A percentile compares a stretch with the other conserved stretches of the same genome.
These are phyloP conservation scores for Bagarius yarrelli DNA, from an alignment of 2,113 vertebrate species.

Conservation along the genomic window DNA sequence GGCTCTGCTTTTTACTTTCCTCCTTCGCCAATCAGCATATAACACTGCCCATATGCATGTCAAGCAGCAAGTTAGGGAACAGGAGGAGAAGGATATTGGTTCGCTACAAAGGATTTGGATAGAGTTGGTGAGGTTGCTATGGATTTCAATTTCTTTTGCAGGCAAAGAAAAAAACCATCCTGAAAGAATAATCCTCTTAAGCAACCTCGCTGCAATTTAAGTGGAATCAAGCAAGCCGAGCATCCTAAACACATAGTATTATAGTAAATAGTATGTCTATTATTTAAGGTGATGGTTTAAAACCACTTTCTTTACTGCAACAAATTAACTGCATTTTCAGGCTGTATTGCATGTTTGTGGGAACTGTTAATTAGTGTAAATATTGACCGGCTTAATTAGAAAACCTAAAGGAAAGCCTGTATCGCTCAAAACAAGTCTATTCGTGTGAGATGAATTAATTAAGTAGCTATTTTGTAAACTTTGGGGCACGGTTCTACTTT, in stretches of 20 bases:
- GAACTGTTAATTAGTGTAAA: constrained; percentile 57
- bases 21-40: constrained; percentile 60
- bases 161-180: constrained; percentile 21
- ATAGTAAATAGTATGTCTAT: constrained; percentile 1
- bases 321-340: constrained; percentile 2
- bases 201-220: neutral
- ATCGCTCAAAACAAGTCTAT: constrained; percentile 57
- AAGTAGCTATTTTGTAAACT: neutral
- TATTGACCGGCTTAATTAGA: constrained; percentile 70
- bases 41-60: constrained; percentile 57
- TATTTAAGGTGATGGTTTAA: neutral
- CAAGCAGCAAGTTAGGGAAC: constrained; percentile 60
- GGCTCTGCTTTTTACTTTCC: constrained; percentile 17
- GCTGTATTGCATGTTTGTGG: neutral
- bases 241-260: neutral
- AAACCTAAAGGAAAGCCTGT: constrained; percentile 53
- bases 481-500: neutral
- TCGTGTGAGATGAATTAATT: constrained; percentile 1
- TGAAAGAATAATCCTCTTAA: constrained; percentile 13
- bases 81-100: constrained; percentile 23
- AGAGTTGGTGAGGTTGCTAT: constrained; percentile 59
- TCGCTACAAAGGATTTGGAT: constrained; percentile 58
- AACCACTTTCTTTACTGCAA: neutral
- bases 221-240: neutral
- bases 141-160: constrained; percentile 26